These are phyloP conservation scores for Leuctra nigra DNA, from an alignment of 2,888 invertebrate species.

Conservation along the genomic window DNA sequence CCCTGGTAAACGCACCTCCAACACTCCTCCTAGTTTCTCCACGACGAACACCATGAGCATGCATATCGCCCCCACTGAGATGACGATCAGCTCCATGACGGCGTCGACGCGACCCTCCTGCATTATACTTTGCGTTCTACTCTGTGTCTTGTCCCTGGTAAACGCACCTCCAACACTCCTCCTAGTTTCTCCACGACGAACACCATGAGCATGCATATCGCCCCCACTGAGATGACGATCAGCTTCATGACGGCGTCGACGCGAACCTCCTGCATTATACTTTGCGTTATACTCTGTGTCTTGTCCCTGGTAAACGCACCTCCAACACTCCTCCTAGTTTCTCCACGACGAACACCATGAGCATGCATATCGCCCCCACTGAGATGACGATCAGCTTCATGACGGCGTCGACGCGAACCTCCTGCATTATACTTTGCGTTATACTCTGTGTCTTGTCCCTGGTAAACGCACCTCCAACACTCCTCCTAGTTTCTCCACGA, in stretches of 20 bases:
- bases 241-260: constrained; percentile 55
- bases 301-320: too few species aligned
- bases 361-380: constrained; percentile 46
- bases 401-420: constrained; percentile 48
- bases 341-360: constrained; percentile 36
- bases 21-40: constrained; percentile 30
- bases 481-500: constrained; percentile 31
- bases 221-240: constrained; percentile 46
- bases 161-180: constrained; percentile 31
- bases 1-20: constrained; percentile 29
- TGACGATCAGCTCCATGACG: constrained; percentile 52
- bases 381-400: constrained; percentile 52
- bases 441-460: too few species aligned
- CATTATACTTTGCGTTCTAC: constrained; percentile 43
- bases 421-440: too few species aligned
- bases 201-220: constrained; percentile 43
- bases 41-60: constrained; percentile 39
- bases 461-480: constrained; percentile 32
- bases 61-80: constrained; percentile 46
- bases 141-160: too few species aligned
- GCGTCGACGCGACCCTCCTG: constrained; percentile 49
- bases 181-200: constrained; percentile 31
- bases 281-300: too few species aligned
- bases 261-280: too few species aligned
- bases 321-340: constrained; percentile 31